Conservation (phyloP, 2,888 invertebrate species). For the Trichopria drosophilae region DNA sequence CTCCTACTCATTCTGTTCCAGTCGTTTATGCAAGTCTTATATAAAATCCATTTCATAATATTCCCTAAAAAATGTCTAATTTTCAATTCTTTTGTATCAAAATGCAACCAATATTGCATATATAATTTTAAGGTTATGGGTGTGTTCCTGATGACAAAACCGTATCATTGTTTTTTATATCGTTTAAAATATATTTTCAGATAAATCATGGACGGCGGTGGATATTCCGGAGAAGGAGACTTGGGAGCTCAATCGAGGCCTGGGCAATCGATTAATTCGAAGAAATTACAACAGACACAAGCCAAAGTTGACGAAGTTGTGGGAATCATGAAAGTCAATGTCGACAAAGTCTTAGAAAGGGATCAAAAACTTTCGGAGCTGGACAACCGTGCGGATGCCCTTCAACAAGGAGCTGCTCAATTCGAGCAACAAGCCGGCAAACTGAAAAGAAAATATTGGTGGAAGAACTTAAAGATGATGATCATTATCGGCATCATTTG, state of each 20-base stretch:
- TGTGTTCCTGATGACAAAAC: no score
- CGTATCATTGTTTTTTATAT: no score
- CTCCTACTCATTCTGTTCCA: no score
- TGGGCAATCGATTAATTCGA: slow-evolving; percentile 77
- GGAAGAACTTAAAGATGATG: slow-evolving; percentile 97
- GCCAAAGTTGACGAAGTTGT: slow-evolving; percentile 88
- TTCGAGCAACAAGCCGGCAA: slow-evolving; percentile 97
- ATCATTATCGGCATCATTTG: slow-evolving; percentile 87
- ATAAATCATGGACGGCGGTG: slow-evolving; percentile 56
- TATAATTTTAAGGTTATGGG: slow-evolving; percentile 43
- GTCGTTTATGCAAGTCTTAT: no score
- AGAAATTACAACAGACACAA: slow-evolving; percentile 80
- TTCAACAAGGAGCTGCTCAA: slow-evolving; percentile 92
- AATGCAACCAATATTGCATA: background rate
- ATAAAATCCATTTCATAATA: no score
- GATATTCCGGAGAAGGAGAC: slow-evolving; percentile 68
- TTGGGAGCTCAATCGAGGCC: slow-evolving; percentile 82
- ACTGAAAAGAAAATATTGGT: slow-evolving; percentile 95
- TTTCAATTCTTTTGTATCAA: no score
- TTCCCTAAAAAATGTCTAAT: no score
- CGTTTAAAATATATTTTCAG: slow-evolving; percentile 35
- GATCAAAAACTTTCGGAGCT: slow-evolving; percentile 94
- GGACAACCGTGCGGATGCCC: slow-evolving; percentile 93
- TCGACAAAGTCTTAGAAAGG: slow-evolving; percentile 93
- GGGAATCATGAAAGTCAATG: slow-evolving; percentile 93